These are phyloP conservation scores for Mesorhabditis sp. DNA, from an alignment of 2,888 invertebrate genomes.

Conservation along the genomic window DNA sequence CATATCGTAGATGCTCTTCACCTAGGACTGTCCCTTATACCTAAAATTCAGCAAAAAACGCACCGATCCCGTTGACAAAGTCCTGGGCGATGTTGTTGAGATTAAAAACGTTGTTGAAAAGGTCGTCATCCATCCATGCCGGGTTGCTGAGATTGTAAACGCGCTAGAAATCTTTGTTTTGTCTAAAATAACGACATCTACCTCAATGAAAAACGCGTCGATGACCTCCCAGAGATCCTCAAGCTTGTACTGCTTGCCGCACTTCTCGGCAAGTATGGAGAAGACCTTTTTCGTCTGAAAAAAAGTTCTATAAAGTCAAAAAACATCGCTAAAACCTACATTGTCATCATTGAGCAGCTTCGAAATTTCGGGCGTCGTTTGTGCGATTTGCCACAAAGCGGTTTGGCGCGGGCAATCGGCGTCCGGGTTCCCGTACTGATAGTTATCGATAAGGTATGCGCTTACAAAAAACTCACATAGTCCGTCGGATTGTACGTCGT, in stretches of 20 bases:
- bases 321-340: too few relatives aligned
- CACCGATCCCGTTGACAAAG: slow-evolving; percentile 20
- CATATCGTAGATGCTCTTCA: neutral
- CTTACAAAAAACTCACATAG: slow-evolving; percentile 13
- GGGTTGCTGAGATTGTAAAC: slow-evolving; percentile 8
- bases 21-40: too few relatives aligned
- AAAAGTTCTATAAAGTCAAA: neutral
- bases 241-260: slow-evolving; percentile 26
- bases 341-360: slow-evolving; percentile 10
- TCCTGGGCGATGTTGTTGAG: slow-evolving; percentile 22
- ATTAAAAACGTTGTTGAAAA: slow-evolving; percentile 20
- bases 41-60: neutral
- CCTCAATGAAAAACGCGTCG: slow-evolving; percentile 32
- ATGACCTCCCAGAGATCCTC: slow-evolving; percentile 28
- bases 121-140: slow-evolving; percentile 20
- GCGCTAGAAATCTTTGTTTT: slow-evolving; percentile 7
- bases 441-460: neutral
- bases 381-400: slow-evolving; percentile 20
- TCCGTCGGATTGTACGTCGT: slow-evolving; percentile 22
- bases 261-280: neutral
- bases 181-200: neutral
- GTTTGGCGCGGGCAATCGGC: slow-evolving; percentile 19
- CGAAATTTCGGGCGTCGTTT: slow-evolving; percentile 15
- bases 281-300: neutral
- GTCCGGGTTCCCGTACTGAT: slow-evolving; percentile 19